A percentile compares a stretch with the other conserved stretches of the same genome.
These are phyloP conservation scores for Brachyrhaphis roseni DNA, from an alignment of 2,797 vertebrate species.

Conservation along the genomic window DNA sequence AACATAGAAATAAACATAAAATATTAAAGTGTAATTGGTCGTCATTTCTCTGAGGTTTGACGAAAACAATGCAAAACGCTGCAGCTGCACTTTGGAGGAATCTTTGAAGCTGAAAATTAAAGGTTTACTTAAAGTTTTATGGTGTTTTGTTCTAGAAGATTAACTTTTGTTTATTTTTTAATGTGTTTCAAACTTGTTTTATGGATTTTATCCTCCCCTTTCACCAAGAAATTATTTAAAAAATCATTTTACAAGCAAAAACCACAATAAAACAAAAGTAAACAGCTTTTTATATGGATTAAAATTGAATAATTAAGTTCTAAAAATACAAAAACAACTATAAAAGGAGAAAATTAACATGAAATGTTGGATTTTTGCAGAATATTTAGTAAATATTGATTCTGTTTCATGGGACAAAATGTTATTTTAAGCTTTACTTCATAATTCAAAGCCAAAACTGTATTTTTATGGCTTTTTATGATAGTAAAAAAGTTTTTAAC, in stretches of 20 bases:
- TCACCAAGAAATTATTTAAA: neutral
- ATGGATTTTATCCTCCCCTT: neutral
- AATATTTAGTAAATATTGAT: neutral
- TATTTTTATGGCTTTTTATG: neutral
- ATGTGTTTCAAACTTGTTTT: neutral
- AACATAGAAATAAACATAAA: neutral
- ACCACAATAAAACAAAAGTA: neutral
- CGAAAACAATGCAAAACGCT: neutral
- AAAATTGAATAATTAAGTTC: neutral
- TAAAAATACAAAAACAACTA: too few species aligned
- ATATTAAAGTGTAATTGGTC: neutral
- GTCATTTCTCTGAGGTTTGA: neutral
- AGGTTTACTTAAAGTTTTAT: neutral
- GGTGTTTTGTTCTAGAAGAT: neutral
- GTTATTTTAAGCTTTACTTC: too few species aligned
- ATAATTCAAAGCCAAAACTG: too few species aligned
- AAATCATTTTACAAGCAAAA: too few species aligned
- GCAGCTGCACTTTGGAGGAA: neutral
- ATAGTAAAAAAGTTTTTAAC: too few species aligned
- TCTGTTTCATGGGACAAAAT: too few species aligned
- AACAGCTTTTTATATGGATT: too few species aligned
- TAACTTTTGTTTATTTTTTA: neutral
- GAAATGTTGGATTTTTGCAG: neutral
- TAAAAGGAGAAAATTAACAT: neutral
- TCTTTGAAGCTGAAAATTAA: neutral